These are phyloP conservation scores for Gryllus longicercus DNA, from an alignment of 2,888 invertebrate species.

Conservation along the genomic window DNA sequence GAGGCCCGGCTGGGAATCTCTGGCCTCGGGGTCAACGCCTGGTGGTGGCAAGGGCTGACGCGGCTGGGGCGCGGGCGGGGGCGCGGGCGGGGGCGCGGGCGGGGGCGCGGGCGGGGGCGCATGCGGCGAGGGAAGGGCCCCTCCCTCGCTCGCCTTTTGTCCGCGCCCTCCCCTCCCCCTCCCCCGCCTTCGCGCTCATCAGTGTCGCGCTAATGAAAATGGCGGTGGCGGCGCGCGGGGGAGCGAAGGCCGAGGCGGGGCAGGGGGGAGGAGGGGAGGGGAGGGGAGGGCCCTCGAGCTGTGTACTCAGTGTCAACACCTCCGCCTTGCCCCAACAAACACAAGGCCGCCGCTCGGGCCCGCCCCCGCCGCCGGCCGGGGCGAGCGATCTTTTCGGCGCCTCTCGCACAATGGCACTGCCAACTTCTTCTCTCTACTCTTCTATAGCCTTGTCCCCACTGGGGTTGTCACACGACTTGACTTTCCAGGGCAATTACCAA, in stretches of 20 bases:
- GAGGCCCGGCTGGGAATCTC: too few species aligned
- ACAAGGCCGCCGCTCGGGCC: background rate
- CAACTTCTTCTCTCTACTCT: too few species aligned
- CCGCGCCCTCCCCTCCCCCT: background rate
- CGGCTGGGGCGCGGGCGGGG: too few species aligned
- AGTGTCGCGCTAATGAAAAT: slow-evolving; percentile 8
- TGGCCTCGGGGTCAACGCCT: too few species aligned
- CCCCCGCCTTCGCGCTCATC: background rate
- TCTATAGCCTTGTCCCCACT: too few species aligned
- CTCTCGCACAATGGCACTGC: too few species aligned
- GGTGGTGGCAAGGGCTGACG: too few species aligned
- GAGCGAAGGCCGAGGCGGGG: background rate
- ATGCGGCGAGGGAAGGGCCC: too few species aligned
- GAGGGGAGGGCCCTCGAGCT: background rate
- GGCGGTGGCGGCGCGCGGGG: background rate
- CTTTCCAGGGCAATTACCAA: too few species aligned
- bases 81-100: too few species aligned
- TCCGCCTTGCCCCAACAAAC: slow-evolving; percentile 17
- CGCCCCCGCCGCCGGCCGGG: background rate
- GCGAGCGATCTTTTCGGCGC: background rate
- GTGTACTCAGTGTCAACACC: slow-evolving; percentile 17
- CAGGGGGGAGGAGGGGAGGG: background rate
- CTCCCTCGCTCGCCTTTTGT: background rate
- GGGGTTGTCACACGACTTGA: too few species aligned
- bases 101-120: too few species aligned